These are phyloP conservation scores for Lophius americanus DNA, from an alignment of 2,797 vertebrate species.

Conservation along the genomic window DNA sequence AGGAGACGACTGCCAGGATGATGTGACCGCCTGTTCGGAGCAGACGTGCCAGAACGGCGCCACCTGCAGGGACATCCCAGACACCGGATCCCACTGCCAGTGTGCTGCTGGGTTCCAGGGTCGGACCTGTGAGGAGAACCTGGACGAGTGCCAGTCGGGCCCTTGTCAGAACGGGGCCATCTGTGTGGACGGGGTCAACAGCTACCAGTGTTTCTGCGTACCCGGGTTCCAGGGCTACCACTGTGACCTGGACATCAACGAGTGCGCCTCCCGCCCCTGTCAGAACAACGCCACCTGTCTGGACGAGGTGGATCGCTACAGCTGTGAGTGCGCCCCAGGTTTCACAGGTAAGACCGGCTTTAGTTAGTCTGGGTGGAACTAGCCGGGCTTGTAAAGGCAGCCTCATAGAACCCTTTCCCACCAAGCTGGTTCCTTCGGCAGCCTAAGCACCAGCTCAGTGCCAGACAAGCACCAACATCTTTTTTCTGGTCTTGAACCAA, in stretches of 20 bases:
- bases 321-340: constrained; percentile 86
- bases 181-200: constrained; percentile 82
- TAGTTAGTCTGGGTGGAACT: not conserved
- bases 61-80: constrained; percentile 75
- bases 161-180: constrained; percentile 95
- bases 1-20: constrained; percentile 74
- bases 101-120: constrained; percentile 84
- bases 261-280: constrained; percentile 94
- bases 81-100: constrained; percentile 70
- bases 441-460: too few relatives aligned
- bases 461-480: too few relatives aligned
- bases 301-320: constrained; percentile 89
- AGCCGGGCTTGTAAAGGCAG: not conserved
- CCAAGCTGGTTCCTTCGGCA: too few relatives aligned
- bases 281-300: constrained; percentile 88
- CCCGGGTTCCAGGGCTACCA: constrained; percentile 94
- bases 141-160: constrained; percentile 83
- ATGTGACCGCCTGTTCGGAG: constrained; percentile 71
- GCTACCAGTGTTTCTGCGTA: constrained; percentile 92
- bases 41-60: constrained; percentile 85
- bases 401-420: too few relatives aligned
- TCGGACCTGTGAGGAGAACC: constrained; percentile 78
- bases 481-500: too few relatives aligned
- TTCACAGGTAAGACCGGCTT: constrained; percentile 84
- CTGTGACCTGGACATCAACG: constrained; percentile 96